phyloP scores from a whole-genome alignment of 2,113 vertebrate genomes.

The Pluvialis apricaria region DNA sequence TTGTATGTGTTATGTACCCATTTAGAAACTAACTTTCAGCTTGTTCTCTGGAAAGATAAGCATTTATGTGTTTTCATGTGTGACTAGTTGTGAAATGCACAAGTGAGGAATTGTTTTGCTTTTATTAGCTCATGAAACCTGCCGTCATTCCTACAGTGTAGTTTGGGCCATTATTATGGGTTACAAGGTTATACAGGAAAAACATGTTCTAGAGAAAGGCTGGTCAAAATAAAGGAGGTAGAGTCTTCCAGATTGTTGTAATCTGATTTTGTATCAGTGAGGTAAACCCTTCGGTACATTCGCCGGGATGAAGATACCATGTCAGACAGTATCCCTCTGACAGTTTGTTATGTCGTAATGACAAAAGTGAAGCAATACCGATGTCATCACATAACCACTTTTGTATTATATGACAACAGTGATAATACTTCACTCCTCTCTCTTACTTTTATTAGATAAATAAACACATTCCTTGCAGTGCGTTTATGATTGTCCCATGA shows the following conservation, averaged over 20 bases:
- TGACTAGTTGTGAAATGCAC: conserved; percentile 36
- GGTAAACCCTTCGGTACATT: conserved; percentile 38
- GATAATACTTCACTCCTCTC: neutral
- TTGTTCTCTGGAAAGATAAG: neutral
- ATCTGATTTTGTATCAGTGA: conserved; percentile 56
- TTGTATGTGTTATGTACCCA: neutral
- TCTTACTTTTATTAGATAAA: neutral
- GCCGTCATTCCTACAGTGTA: conserved; percentile 47
- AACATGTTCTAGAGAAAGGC: conserved; percentile 65
- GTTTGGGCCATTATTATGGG: conserved; percentile 67
- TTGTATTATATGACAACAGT: conserved; percentile 13
- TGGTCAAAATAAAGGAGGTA: conserved; percentile 50
- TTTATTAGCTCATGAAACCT: conserved; percentile 42
- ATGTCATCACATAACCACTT: conserved; percentile 20
- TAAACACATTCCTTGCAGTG: neutral
- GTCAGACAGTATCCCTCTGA: conserved; percentile 47
- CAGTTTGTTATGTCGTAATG: conserved; percentile 28
- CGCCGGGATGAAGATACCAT: conserved; percentile 19
- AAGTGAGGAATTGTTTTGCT: conserved; percentile 53
- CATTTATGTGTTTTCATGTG: neutral
- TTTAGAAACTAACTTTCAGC: neutral
- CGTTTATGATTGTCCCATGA: neutral
- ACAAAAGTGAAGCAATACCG: conserved; percentile 58
- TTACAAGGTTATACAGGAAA: conserved; percentile 72
- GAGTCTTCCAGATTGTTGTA: neutral